Conservation (phyloP, 2,113 vertebrate genomes). For the Perca fluviatilis region DNA sequence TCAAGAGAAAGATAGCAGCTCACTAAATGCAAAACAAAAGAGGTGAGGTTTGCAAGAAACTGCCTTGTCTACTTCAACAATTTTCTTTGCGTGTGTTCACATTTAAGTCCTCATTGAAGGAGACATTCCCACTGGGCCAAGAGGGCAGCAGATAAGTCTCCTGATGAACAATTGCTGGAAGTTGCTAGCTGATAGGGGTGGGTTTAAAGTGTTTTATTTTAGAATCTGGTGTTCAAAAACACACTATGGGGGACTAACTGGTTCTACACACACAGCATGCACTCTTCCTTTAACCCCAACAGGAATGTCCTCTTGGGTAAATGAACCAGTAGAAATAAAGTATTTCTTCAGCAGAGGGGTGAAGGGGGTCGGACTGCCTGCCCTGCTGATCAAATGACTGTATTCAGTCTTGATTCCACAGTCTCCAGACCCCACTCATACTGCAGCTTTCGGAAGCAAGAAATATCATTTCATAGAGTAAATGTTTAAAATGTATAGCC, state of each 20-base stretch:
- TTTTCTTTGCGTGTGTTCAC: conserved; percentile 19
- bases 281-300: conserved; percentile 62
- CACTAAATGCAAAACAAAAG: neutral
- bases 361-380: conserved; percentile 15
- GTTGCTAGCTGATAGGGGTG: conserved; percentile 70
- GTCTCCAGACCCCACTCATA: neutral
- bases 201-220: conserved; percentile 80
- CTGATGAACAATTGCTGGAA: conserved; percentile 85
- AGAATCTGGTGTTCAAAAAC: conserved; percentile 69
- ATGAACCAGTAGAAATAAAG: conserved; percentile 57
- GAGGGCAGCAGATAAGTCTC: conserved; percentile 78
- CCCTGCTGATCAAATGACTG: conserved; percentile 25
- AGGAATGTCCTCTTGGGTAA: conserved; percentile 45
- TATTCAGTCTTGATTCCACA: conserved; percentile 16
- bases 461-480: neutral
- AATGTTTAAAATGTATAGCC: conserved; percentile 7
- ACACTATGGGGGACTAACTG: conserved; percentile 65
- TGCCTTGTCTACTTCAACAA: neutral
- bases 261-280: conserved; percentile 66
- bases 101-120: conserved; percentile 48
- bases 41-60: conserved; percentile 7
- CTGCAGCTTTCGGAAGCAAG: conserved; percentile 6
- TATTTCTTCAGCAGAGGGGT: conserved; percentile 38
- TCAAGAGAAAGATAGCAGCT: neutral
- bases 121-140: conserved; percentile 64